These are phyloP conservation scores for Phodopus roborovskii DNA, from an alignment of 2,113 vertebrate species.

Conservation along the genomic window DNA sequence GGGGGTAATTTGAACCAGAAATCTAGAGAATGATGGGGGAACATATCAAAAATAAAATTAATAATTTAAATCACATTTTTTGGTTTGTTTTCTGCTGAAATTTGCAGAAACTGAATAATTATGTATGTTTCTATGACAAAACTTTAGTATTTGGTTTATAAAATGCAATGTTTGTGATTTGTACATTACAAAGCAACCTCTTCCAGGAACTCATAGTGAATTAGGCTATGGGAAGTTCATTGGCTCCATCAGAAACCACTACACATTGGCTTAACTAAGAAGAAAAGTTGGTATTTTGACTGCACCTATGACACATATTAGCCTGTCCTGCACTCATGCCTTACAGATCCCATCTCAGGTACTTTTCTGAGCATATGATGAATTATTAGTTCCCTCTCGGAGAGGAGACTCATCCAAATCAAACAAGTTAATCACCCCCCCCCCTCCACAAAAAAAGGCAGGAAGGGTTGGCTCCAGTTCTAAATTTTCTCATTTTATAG, in stretches of 20 bases:
- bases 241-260: not conserved
- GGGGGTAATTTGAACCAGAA: not conserved
- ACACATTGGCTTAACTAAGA: slow-evolving; percentile 13
- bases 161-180: slow-evolving; percentile 22
- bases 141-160: slow-evolving; percentile 21
- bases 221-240: not conserved
- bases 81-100: slow-evolving; percentile 7
- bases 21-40: slow-evolving; percentile 4
- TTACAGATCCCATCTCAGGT: not conserved
- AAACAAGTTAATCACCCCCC: not conserved
- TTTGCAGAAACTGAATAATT: not conserved
- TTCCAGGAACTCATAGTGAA: slow-evolving; percentile 2
- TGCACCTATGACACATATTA: not conserved
- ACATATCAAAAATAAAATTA: not conserved
- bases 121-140: not conserved
- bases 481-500: not conserved
- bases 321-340: not conserved
- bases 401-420: not conserved
- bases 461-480: too few relatives aligned
- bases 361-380: not conserved
- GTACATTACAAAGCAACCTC: not conserved
- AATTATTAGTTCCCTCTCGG: not conserved
- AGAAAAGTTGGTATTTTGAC: slow-evolving; percentile 14
- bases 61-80: slow-evolving; percentile 18
- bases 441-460: too few relatives aligned